Evolutionary conservation across 2,113 vertebrate species (phyloP), one percentile per base, ranked within the genome.

Genomic region (Acanthisitta chloris): DNA sequence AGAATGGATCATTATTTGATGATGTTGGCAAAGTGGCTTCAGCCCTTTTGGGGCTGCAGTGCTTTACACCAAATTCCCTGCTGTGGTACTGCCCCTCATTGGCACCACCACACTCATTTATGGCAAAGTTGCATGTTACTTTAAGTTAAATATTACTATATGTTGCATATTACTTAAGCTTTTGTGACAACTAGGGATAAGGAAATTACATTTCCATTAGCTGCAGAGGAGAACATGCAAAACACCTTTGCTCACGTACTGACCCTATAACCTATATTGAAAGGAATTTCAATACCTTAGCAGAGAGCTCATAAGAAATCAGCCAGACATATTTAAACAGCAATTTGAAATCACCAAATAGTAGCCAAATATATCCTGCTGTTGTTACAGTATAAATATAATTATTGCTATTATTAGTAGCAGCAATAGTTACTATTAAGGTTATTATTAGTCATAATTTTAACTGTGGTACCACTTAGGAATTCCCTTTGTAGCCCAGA

Each of bases 381-480:
- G 93, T 84, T 92, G 77, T 94, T 94, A 73, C n/a, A 88, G 86
- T 62, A 62, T 17, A 92, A 93, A 96, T 90, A 94, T 51, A 81
- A 81, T 88, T 33, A 11, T 34, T 73, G 51, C 88, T 97, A 96
- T 95, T 86, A 88, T 88, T 97, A 96, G 86, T 1, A 86, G 82
- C 17, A 70, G 88, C 34, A 80, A 81, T 88, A 81, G 79, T 93
- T 54, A 72, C 90, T 57, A 72, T 90, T 77, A 52, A 61, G 64
- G 92, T 78, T 96, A 93, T 94, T 94, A 93, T 95, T 92, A 96
- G 96, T 51, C 34, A 34, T 74, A 69, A 94, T 94, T 97, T 94
- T 96, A 51, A 33, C 78, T 45, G 72, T 81, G 86, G 94, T 94
- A 88, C 59, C 76, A 70, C 80, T 86, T 26, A 81, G 95, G 94